Base-by-base conservation (phyloP, 2,888 invertebrate species). In the Tetanocera ferruginea region DNA sequence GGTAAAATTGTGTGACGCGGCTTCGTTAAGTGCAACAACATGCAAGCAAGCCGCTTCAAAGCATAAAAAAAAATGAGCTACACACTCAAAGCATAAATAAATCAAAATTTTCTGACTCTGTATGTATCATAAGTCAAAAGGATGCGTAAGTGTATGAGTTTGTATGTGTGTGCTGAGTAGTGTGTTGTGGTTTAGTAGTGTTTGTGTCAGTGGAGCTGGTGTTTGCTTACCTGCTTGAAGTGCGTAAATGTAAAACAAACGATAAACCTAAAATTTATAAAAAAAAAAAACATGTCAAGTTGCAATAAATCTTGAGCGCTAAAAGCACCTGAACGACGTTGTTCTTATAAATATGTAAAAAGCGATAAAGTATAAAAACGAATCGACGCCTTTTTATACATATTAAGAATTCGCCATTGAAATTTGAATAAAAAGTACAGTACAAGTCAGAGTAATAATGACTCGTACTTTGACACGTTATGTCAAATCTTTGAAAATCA, bases 51-150 rank as follows among this genome's bases (percentile, higher is more conserved):
- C 49, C 51, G 69, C 19, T 67, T 37, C 5, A 14, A 23, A 8
- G 67, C 19, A 31, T 17, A 64, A 55, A 55, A 55, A 55, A 34
- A 64, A 34, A 64, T 64, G 64, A n/a, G 31, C 17, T 6, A 31
- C 25, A 28, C 11, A 64, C 64, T 64, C 64, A 64, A 64, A 64
- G 64, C 85, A 85, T 86, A 85, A 85, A 86, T 86, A 86, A 86
- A 86, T 87, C 86, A 87, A 87, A 86, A 86, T 81, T 85, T 85
- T 86, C 85, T 85, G 84, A 85, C 85, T 86, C 85, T 85, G 84
- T 85, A 84, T 86, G 85, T 85, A 83, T 84, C 83, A 86, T 84
- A 83, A 84, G 83, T 84, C 84, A 85, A 85, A 86, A 84, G 86
- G 84, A 64, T 49, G 49, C 62, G 69, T 28, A 14, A 34, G 25